These are phyloP conservation scores for Hyles lineata DNA, from an alignment of 2,888 invertebrate genomes.

Conservation along the genomic window DNA sequence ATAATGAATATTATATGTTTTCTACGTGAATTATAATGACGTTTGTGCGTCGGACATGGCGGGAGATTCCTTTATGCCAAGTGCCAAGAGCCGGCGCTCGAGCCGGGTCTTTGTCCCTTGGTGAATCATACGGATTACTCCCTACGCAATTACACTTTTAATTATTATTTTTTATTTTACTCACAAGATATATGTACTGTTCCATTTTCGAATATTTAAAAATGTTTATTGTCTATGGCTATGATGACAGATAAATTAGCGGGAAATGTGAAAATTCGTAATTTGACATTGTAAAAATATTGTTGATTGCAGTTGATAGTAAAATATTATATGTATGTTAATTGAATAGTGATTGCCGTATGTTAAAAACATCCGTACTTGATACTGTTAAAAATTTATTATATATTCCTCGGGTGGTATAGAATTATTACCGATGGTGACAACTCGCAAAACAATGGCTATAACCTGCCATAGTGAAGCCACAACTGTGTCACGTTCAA, in stretches of 20 bases:
- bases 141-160: not conserved
- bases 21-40: not conserved
- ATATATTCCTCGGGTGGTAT: too few species aligned
- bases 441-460: too few species aligned
- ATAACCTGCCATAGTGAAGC: too few species aligned
- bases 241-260: not conserved
- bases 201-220: not conserved
- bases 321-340: too few species aligned
- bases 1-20: not conserved
- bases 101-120: conserved; percentile 9
- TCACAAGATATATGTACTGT: not conserved
- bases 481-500: too few species aligned
- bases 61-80: conserved; percentile 18
- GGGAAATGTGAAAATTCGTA: not conserved
- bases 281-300: not conserved
- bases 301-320: too few species aligned
- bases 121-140: conserved; percentile 12
- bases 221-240: not conserved
- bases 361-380: too few species aligned
- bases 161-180: not conserved
- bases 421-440: too few species aligned
- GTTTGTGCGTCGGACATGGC: not conserved
- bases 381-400: too few species aligned
- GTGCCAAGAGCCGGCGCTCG: not conserved
- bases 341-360: too few species aligned